phyloP scores from a whole-genome alignment of 2,113 vertebrate species.

The Glareola pratincola region DNA sequence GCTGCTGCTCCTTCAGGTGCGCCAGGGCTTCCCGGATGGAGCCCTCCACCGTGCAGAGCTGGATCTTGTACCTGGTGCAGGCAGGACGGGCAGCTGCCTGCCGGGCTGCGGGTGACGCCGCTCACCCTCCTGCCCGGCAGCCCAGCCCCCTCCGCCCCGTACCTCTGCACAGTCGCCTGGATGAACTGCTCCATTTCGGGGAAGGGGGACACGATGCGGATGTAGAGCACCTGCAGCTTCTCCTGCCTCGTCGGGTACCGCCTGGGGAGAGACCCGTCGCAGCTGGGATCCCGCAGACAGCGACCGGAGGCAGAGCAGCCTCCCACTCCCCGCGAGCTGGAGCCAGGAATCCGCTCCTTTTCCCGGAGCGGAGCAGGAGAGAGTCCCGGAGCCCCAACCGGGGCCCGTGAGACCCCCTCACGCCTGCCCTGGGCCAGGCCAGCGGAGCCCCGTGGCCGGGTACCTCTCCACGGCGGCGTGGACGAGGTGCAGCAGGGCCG shows the following conservation, averaged over 20 bases:
- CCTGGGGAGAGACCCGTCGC: slow-evolving; percentile 57
- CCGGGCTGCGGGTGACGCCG: fast-evolving
- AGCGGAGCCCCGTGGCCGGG: fast-evolving
- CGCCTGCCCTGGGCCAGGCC: background rate
- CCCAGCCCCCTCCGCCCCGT: background rate
- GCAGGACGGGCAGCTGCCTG: background rate
- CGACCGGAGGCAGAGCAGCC: background rate
- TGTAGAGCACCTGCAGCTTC: slow-evolving; percentile 87
- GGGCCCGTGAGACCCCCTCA: background rate
- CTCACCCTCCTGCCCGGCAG: background rate
- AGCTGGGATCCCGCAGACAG: fast-evolving
- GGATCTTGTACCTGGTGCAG: slow-evolving; percentile 79
- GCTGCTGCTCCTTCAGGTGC: slow-evolving; percentile 76
- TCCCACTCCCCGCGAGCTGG: fast-evolving
- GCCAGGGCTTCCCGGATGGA: slow-evolving; percentile 84
- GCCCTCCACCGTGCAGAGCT: slow-evolving; percentile 84
- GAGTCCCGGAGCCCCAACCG: background rate
- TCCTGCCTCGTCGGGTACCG: slow-evolving; percentile 73
- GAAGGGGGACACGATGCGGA: slow-evolving; percentile 85
- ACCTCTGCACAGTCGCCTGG: slow-evolving; percentile 90
- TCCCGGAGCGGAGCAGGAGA: background rate
- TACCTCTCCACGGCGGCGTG: slow-evolving; percentile 88
- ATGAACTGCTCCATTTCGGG: slow-evolving; percentile 95
- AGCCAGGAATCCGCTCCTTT: background rate
- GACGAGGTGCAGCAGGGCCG: slow-evolving; percentile 89